Evolutionary conservation across 2,113 vertebrate species (phyloP), one percentile per base, ranked within the genome.

Genomic region (Silurus asotus): DNA sequence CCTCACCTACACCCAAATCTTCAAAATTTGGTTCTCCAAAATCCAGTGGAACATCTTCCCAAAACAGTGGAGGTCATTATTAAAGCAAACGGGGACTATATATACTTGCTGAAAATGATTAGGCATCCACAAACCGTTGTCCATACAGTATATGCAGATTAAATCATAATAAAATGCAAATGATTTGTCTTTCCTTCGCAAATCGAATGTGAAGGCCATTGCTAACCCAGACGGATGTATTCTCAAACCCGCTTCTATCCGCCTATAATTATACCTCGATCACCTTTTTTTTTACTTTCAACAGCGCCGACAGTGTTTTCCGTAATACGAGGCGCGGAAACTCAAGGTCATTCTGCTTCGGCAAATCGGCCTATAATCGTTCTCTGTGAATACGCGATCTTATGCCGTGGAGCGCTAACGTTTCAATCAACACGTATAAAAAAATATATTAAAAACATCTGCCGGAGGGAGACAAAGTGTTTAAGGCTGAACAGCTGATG

Each of bases 381-480:
- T n/a, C 14, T 17, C n/a, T 25, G 48, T 59, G 28, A 79, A 59
- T 86, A 78, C 70, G 81, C 53, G 82, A 48, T 89, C 75, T 86
- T 76, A 65, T 76, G 37, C 59, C 83, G 76, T 88, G 67, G 45
- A 51, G 51, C 78, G 79, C 58, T 70, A 88, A 76, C 74, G 13
- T 76, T 76, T 76, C 49, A 76, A 76, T 76, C 49, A 76, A 55
- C 74, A 14, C 51, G 48, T 48, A 76, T n/a, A 28, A 37, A 78
- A 25, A 78, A 56, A 78, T 78, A 64, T 64, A 75, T 78, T 78
- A 58, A 37, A 79, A 58, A 79, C 55, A 61, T 19, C 55, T 61
- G 56, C 56, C 53, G 56, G 51, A 80, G 77, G 77, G 20, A 80
- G 61, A 5, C 19, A 48, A 56, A 78, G 25, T 61, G 77, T 80